Conservation (phyloP, 2,113 vertebrate species). For the Hippoglossus stenolepis region DNA sequence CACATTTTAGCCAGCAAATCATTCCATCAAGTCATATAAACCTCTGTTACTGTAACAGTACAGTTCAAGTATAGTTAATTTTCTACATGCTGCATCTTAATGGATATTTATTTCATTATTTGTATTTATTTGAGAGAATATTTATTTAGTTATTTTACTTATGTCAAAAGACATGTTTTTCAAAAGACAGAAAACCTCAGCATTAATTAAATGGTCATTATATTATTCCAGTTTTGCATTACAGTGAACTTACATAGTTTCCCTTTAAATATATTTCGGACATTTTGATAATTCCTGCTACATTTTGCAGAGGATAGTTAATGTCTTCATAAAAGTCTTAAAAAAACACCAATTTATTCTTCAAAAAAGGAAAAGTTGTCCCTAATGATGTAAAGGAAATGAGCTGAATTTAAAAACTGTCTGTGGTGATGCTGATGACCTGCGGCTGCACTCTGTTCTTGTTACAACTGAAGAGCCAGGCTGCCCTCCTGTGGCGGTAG, state of each 20-base stretch:
- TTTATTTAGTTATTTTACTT: no score
- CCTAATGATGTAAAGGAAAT: constrained; percentile 1
- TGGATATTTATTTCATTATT: no score
- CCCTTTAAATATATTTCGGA: not conserved
- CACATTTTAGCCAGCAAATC: not conserved
- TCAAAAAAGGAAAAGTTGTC: constrained; percentile 4
- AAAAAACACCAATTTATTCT: not conserved
- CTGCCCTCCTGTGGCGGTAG: constrained; percentile 69
- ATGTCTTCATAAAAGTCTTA: not conserved
- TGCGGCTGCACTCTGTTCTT: constrained; percentile 76
- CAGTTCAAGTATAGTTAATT: no score
- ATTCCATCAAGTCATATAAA: no score
- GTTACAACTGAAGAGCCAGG: constrained; percentile 66
- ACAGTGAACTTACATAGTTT: not conserved
- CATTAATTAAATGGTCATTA: not conserved
- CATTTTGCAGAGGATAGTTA: not conserved
- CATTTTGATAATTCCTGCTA: not conserved
- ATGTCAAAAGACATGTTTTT: no score
- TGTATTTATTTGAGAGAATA: no score
- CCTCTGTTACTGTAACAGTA: no score
- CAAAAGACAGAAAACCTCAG: not conserved
- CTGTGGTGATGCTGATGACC: constrained; percentile 64
- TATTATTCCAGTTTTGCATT: not conserved
- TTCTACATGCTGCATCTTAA: no score
- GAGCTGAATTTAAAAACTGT: constrained; percentile 61